Conservation (phyloP, 2,113 vertebrate genomes). For the Gadus chalcogrammus region DNA sequence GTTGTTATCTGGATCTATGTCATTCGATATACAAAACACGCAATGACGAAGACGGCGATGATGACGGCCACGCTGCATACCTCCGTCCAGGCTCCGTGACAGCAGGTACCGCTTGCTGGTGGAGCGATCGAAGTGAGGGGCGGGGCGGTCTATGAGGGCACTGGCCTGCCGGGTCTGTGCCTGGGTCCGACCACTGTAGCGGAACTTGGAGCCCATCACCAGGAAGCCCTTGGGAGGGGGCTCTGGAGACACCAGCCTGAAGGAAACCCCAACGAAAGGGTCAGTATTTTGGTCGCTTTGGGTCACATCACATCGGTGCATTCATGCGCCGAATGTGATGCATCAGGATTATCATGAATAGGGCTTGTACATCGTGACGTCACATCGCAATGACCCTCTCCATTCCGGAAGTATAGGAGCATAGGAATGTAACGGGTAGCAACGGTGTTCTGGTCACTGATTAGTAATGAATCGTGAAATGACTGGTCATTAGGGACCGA, state of each 20-base stretch:
- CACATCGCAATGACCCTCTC: no score
- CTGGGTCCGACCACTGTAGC: conserved; percentile 96
- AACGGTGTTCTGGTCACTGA: no score
- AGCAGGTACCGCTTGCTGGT: conserved; percentile 95
- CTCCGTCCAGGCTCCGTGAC: conserved; percentile 96
- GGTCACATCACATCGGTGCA: no score
- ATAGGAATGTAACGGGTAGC: no score
- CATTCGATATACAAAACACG: not conserved
- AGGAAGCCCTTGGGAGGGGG: conserved; percentile 96
- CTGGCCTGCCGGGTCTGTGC: conserved; percentile 95
- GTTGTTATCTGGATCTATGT: not conserved
- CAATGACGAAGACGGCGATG: not conserved
- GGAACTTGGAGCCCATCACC: conserved; percentile 98
- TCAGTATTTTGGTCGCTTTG: no score
- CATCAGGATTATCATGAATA: no score
- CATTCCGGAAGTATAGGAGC: no score
- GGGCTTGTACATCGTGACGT: no score
- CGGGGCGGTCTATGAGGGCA: conserved; percentile 91
- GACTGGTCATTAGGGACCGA: no score
- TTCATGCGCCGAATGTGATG: no score
- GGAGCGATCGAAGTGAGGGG: conserved; percentile 94
- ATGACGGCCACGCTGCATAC: conserved; percentile 57
- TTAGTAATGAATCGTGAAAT: no score
- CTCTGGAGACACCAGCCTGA: conserved; percentile 92
- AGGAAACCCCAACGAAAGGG: not conserved